Conservation (phyloP, 2,797 vertebrate genomes). For the Lagodon rhomboides region DNA sequence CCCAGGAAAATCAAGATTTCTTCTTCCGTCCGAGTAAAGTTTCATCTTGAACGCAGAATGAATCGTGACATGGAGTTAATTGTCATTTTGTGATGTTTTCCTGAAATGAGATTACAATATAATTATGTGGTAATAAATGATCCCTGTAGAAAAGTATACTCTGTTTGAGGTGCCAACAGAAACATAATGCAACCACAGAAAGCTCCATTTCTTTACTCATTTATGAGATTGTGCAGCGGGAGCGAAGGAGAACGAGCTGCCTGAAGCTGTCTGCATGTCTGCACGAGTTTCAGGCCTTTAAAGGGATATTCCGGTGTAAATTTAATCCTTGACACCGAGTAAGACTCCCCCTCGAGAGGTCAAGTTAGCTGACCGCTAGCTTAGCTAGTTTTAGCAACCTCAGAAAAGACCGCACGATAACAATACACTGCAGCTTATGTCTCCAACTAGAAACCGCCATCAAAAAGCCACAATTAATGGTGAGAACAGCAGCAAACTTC, state of each 20-base stretch:
- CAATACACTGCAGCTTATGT: too few relatives aligned
- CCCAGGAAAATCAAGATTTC: not conserved
- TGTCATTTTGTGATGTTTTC: not conserved
- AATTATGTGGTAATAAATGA: not conserved
- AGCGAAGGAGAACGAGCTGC: not conserved
- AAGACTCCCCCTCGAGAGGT: too few relatives aligned
- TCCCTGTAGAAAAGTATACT: not conserved
- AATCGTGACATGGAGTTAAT: not conserved
- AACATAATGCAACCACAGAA: not conserved
- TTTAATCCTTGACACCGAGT: too few relatives aligned
- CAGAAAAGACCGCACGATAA: too few relatives aligned
- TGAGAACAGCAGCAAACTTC: too few relatives aligned
- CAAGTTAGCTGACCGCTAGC: too few relatives aligned
- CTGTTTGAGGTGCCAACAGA: not conserved
- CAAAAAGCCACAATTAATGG: too few relatives aligned
- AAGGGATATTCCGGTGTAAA: too few relatives aligned
- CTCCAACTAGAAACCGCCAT: too few relatives aligned
- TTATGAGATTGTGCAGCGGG: not conserved
- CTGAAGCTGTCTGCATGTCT: not conserved
- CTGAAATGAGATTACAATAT: not conserved
- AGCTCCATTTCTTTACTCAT: not conserved
- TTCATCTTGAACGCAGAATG: conserved; percentile 1
- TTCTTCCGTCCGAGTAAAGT: not conserved
- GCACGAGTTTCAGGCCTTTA: not conserved
- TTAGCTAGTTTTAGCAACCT: too few relatives aligned